Conservation (phyloP, 2,888 invertebrate genomes). For the Frankliniella fusca region DNA sequence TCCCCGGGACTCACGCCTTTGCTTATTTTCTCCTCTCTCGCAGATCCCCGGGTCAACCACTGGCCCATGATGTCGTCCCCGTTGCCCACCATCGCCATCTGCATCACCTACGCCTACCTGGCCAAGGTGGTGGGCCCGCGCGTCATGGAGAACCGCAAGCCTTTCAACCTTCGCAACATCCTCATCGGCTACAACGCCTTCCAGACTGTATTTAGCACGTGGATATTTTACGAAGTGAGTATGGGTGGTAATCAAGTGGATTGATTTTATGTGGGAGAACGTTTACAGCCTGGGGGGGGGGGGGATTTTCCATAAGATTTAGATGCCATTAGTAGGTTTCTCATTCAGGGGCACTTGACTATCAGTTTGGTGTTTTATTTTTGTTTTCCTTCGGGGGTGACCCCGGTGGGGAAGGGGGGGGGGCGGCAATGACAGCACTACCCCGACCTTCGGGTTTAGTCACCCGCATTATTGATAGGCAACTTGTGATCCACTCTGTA, state of each 20-base stretch:
- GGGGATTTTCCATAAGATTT: background rate
- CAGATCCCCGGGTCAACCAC: conserved; percentile 82
- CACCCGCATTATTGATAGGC: too few relatives aligned
- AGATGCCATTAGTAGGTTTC: background rate
- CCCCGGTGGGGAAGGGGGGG: too few relatives aligned
- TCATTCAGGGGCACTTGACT: background rate
- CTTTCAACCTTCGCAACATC: conserved; percentile 68
- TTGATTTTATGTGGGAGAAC: background rate
- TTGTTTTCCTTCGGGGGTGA: too few relatives aligned
- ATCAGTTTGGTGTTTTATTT: too few relatives aligned
- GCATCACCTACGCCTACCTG: conserved; percentile 81
- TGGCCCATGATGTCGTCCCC: conserved; percentile 94
- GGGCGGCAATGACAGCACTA: too few relatives aligned
- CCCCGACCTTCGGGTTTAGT: too few relatives aligned
- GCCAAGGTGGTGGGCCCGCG: conserved; percentile 81
- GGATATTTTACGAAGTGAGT: conserved; percentile 68
- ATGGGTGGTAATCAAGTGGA: conserved; percentile 39
- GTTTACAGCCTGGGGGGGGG: background rate
- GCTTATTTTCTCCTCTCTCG: conserved; percentile 48
- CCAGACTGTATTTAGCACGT: conserved; percentile 73
- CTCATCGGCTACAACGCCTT: conserved; percentile 79
- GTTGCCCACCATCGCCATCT: conserved; percentile 84
- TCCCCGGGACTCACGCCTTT: background rate
- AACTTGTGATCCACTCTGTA: too few relatives aligned
- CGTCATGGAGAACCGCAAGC: conserved; percentile 80